Percentiles rank a stretch among this genome's conserved stretches.
Conservation (phyloP, 2,888 invertebrate genomes). For the Amphipyra berbera region DNA sequence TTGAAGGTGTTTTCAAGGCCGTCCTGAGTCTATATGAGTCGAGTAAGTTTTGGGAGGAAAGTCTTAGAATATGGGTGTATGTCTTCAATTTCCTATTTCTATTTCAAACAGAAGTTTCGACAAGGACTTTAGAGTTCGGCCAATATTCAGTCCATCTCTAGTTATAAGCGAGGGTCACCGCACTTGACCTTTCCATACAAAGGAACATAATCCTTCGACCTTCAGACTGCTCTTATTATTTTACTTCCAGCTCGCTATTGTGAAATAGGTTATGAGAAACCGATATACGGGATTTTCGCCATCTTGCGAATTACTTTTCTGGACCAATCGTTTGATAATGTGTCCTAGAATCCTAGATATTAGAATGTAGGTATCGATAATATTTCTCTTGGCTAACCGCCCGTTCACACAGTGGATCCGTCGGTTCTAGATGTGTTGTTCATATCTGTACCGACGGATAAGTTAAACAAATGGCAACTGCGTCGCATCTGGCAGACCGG, state of each 20-base stretch:
- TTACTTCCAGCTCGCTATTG: conserved; percentile 36
- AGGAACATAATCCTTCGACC: conserved; percentile 52
- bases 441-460: too few relatives aligned
- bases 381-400: not conserved
- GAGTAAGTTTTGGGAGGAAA: too few relatives aligned
- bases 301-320: conserved; percentile 29
- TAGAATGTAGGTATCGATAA: not conserved
- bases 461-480: too few relatives aligned
- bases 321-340: conserved; percentile 28
- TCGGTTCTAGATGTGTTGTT: too few relatives aligned
- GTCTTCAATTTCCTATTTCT: too few relatives aligned
- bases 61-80: too few relatives aligned
- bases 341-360: conserved; percentile 20
- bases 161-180: conserved; percentile 27
- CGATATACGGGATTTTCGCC: conserved; percentile 44
- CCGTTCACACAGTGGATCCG: too few relatives aligned
- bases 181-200: conserved; percentile 50
- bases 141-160: conserved; percentile 42
- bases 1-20: too few relatives aligned
- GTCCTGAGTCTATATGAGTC: too few relatives aligned
- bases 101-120: too few relatives aligned
- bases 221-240: conserved; percentile 43
- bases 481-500: too few relatives aligned
- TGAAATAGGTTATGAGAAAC: conserved; percentile 54
- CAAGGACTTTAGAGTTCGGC: too few relatives aligned